Percentiles rank a stretch among this genome's conserved stretches.
Conservation (phyloP, 2,888 invertebrate species). For the Priocnemis perturbator region DNA sequence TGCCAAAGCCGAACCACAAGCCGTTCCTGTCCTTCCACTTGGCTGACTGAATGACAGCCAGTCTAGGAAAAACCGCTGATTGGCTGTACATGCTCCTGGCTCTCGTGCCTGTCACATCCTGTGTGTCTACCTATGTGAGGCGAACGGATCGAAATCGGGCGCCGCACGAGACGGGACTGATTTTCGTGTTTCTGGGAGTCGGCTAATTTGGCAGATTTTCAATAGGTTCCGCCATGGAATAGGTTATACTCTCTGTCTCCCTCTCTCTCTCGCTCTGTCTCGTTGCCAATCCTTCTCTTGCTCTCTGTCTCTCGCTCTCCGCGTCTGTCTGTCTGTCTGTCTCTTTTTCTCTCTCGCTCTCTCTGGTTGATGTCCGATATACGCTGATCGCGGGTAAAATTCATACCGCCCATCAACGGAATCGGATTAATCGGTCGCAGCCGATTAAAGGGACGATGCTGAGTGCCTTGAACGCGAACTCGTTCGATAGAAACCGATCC, state of each 20-base stretch:
- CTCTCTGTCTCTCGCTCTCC: too few relatives aligned
- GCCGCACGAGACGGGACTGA: conserved; percentile 42
- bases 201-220: conserved; percentile 33
- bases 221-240: background rate
- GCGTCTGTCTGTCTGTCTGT: background rate
- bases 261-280: conserved; percentile 1
- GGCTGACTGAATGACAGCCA: conserved; percentile 73
- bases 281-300: background rate
- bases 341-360: too few relatives aligned
- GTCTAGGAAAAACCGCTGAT: conserved; percentile 71
- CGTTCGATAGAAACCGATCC: too few relatives aligned
- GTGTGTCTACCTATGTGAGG: conserved; percentile 50
- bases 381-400: too few relatives aligned
- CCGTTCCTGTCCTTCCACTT: conserved; percentile 70
- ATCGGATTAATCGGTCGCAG: too few relatives aligned
- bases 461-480: too few relatives aligned
- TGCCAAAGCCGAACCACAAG: conserved; percentile 71
- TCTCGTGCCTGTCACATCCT: conserved; percentile 60
- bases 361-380: too few relatives aligned
- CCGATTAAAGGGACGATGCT: too few relatives aligned
- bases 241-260: background rate
- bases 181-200: conserved; percentile 45
- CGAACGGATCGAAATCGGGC: conserved; percentile 54
- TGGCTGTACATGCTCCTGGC: conserved; percentile 61
- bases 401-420: too few relatives aligned